Base-by-base conservation (phyloP, 1,140 invertebrate species). In the Batillaria attramentaria region DNA sequence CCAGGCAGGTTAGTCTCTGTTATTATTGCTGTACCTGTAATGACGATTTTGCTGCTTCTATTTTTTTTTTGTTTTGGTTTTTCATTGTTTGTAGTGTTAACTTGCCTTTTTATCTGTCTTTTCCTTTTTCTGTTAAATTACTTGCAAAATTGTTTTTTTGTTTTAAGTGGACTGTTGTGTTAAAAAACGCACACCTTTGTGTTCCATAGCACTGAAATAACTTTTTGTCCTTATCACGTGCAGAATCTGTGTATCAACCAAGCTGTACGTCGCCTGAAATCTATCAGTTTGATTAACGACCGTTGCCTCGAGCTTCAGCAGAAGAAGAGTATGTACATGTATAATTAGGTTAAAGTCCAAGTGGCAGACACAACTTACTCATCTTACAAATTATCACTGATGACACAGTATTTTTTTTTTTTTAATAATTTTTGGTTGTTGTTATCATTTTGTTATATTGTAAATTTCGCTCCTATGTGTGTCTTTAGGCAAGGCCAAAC, bases 171-270 rank as follows among this genome's bases (percentile, higher is more conserved):
- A n/a, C n/a, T n/a, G n/a, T n/a, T n/a, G n/a, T n/a, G n/a, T n/a
- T n/a, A n/a, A n/a, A n/a, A n/a, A n/a, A n/a, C n/a, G n/a, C n/a
- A n/a, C n/a, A n/a, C n/a, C n/a, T n/a, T n/a, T n/a, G n/a, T n/a
- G n/a, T n/a, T n/a, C n/a, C n/a, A n/a, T n/a, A n/a, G n/a, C n/a
- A n/a, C n/a, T n/a, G n/a, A n/a, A n/a, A n/a, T n/a, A n/a, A n/a
- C n/a, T n/a, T n/a, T n/a, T n/a, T n/a, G n/a, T 31, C 31, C 68
- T 28, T 43, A 43, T 60, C 84, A 80, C 54, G n/a, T n/a, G n/a
- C 95, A 96, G 90, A 97, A 95, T 90, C 94, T 97, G 83, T 99
- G 98, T 90, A 95, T 99, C 62, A 99, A 99, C 92, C 92, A 94
- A 62, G 91, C 93, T 79, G 96, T 99, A 3, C 93, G 91, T 50